Percentiles rank a stretch among this genome's conserved stretches.
These are phyloP conservation scores for Urocynchramus pylzowi DNA, from an alignment of 2,113 vertebrate species.

Conservation along the genomic window DNA sequence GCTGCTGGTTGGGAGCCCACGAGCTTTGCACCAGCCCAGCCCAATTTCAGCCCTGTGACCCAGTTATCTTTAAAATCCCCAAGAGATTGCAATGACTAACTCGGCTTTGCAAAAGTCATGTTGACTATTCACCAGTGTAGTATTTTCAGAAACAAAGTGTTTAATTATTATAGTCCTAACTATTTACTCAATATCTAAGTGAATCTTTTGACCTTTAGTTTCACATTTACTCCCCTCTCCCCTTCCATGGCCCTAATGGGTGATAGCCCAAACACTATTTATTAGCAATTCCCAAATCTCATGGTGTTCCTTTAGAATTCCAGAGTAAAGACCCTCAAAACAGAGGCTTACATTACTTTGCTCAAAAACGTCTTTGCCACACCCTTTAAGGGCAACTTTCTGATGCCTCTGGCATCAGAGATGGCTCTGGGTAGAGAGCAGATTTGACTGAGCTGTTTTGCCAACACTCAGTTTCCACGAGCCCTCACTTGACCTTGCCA, in stretches of 20 bases:
- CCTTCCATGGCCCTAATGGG: neutral
- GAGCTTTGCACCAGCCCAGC: neutral
- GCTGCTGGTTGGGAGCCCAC: neutral
- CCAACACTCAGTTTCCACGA: rapidly evolving
- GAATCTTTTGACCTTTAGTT: neutral
- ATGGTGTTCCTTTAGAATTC: neutral
- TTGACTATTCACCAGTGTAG: neutral
- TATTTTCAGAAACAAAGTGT: neutral
- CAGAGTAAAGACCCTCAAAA: neutral
- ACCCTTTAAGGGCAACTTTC: neutral
- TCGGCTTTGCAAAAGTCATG: neutral
- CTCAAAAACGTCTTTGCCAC: neutral
- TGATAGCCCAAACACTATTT: rapidly evolving
- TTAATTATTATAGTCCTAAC: neutral
- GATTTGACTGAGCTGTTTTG: neutral
- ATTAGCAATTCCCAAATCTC: neutral
- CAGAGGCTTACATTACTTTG: neutral
- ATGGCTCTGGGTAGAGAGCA: neutral
- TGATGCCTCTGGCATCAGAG: rapidly evolving
- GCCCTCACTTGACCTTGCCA: neutral
- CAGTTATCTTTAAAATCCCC: neutral
- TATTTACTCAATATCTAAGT: neutral
- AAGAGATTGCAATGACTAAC: neutral
- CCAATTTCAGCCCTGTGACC: neutral
- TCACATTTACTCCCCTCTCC: neutral